Conservation (phyloP, 2,888 invertebrate species). For the Trachelus stipa region DNA sequence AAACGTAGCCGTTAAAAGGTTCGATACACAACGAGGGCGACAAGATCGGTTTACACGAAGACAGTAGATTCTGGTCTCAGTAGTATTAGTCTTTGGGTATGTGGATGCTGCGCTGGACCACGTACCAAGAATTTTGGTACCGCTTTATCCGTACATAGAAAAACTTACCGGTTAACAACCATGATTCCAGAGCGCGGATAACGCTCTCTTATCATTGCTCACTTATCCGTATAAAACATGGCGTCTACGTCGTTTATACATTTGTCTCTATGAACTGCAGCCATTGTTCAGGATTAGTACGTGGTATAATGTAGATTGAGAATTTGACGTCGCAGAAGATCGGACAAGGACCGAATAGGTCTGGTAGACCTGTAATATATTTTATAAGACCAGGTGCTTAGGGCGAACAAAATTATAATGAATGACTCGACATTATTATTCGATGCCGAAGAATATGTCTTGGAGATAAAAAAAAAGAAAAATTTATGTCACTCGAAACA, state of each 20-base stretch:
- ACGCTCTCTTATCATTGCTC: neutral
- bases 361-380: neutral
- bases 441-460: neutral
- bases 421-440: neutral
- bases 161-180: neutral
- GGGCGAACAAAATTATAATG: slow-evolving; percentile 2
- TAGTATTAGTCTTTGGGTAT: neutral
- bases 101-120: neutral
- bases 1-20: slow-evolving; percentile 3
- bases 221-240: neutral
- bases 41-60: neutral
- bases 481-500: neutral
- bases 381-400: neutral
- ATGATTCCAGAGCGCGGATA: neutral
- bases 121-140: neutral
- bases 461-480: neutral
- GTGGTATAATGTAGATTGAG: neutral
- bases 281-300: neutral
- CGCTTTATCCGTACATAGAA: neutral
- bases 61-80: neutral
- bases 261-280: neutral
- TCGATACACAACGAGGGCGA: neutral
- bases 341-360: neutral
- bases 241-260: neutral
- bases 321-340: neutral